phyloP scores from a whole-genome alignment of 2,113 vertebrate species.

The Neopipo cinnamomea region DNA sequence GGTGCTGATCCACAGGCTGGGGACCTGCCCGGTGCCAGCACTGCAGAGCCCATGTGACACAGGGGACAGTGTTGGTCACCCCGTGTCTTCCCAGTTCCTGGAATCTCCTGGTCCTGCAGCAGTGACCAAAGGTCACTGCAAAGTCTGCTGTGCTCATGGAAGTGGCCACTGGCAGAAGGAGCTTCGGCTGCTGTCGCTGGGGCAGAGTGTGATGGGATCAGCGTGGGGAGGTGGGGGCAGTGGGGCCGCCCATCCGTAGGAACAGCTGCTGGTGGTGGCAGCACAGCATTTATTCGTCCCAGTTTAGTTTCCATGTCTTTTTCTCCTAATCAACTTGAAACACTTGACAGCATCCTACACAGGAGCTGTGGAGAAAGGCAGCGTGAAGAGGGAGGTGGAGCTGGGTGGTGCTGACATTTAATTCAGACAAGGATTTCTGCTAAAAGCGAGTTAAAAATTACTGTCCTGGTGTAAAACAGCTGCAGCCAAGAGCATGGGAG shows the following conservation, averaged over 20 bases:
- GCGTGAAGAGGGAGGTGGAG: not conserved
- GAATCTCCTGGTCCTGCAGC: not conserved
- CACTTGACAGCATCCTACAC: not conserved
- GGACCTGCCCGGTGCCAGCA: rapidly evolving
- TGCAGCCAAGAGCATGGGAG: not conserved
- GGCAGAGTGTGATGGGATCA: not conserved
- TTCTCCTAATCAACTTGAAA: not conserved
- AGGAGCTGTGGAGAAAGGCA: not conserved
- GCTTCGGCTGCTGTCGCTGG: not conserved
- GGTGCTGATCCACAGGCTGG: not conserved
- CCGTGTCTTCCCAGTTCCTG: rapidly evolving
- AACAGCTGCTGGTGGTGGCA: rapidly evolving
- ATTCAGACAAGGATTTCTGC: not conserved
- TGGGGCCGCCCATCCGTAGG: not conserved
- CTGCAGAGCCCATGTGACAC: rapidly evolving
- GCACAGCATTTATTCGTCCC: rapidly evolving
- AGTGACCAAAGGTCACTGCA: not conserved
- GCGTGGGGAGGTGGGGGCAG: not conserved
- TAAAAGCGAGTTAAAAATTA: not conserved
- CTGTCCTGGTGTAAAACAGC: not conserved
- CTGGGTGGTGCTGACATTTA: not conserved
- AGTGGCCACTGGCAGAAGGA: not conserved
- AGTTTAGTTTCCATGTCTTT: not conserved
- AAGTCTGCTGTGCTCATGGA: rapidly evolving
- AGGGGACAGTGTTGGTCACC: rapidly evolving